Evolutionary conservation across 2,113 vertebrate species (phyloP).

Genomic region (Gallinago paraguaiae): DNA sequence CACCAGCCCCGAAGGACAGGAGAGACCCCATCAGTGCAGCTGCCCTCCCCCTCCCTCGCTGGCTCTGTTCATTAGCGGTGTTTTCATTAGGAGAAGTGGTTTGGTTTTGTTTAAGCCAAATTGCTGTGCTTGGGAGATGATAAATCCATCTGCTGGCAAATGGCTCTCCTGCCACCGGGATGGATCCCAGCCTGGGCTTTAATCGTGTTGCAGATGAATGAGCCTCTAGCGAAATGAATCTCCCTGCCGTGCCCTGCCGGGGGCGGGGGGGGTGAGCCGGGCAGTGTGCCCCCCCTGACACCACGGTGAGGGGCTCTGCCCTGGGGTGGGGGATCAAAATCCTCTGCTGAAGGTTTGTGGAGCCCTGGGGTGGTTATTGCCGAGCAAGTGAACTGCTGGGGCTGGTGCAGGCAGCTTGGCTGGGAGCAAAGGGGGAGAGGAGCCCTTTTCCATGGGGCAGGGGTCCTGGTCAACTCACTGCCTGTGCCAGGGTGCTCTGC

Average conservation of each 20-base stretch:
- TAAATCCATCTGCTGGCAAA: conserved; percentile 66
- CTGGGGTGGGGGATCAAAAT: not conserved
- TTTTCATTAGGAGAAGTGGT: conserved; percentile 73
- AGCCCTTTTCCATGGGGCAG: not conserved
- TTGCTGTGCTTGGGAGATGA: conserved; percentile 60
- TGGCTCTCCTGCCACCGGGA: not conserved
- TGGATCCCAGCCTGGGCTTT: conserved; percentile 40
- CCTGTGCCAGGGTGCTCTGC: not conserved
- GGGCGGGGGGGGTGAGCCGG: not conserved
- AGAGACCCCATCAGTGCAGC: not conserved
- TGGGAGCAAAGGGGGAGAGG: not conserved
- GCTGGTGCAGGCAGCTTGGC: not conserved
- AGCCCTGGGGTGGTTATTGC: not conserved
- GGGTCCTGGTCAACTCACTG: not conserved
- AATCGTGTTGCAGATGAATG: conserved; percentile 21
- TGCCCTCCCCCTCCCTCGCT: not conserved
- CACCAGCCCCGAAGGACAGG: not conserved
- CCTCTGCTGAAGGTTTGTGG: not conserved
- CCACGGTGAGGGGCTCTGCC: not conserved
- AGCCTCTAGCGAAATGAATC: conserved; percentile 33
- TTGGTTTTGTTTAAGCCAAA: conserved; percentile 67
- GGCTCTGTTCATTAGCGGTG: conserved; percentile 49
- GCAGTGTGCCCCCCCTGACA: not conserved
- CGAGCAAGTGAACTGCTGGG: not conserved
- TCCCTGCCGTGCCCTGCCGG: rapidly evolving